Evolutionary conservation across 2,797 vertebrate species (phyloP).

Genomic region (Cyprinodon diabolis): DNA sequence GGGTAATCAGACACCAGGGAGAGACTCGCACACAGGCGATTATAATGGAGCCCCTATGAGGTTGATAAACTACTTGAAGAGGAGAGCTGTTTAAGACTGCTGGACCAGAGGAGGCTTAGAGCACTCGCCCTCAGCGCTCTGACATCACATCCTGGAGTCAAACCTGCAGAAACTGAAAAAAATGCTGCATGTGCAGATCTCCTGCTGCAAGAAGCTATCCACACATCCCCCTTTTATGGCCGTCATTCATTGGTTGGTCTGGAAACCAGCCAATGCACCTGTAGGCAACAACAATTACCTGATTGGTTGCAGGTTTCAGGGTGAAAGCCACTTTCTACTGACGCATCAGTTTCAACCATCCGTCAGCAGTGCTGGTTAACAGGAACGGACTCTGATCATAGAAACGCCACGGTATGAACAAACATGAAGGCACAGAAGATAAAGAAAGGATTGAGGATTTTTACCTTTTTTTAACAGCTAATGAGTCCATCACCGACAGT

Average conservation of each 20-base stretch:
- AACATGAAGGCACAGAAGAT: conserved; percentile 10
- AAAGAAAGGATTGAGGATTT: not conserved
- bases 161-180: conserved; percentile 20
- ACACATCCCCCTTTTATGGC: not conserved
- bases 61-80: conserved; percentile 2
- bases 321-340: conserved; percentile 54
- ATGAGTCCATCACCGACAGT: conserved; percentile 5
- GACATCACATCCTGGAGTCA: conserved; percentile 50
- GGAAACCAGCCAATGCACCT: conserved; percentile 1
- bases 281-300: not conserved
- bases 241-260: not conserved
- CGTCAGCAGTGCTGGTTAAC: conserved; percentile 57
- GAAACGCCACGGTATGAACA: conserved; percentile 35
- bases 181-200: not conserved
- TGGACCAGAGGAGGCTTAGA: conserved; percentile 8
- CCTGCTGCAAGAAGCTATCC: not conserved
- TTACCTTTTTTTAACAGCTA: not conserved
- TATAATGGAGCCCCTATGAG: conserved; percentile 16
- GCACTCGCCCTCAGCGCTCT: conserved; percentile 22
- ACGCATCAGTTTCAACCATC: conserved; percentile 62
- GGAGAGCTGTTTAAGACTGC: not conserved
- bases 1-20: conserved; percentile 58
- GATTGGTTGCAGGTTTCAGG: conserved; percentile 8
- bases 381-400: conserved; percentile 44
- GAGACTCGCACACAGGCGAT: conserved; percentile 25